phyloP scores from a whole-genome alignment of 2,113 vertebrate genomes.

The Cynoglossus semilaevis region DNA sequence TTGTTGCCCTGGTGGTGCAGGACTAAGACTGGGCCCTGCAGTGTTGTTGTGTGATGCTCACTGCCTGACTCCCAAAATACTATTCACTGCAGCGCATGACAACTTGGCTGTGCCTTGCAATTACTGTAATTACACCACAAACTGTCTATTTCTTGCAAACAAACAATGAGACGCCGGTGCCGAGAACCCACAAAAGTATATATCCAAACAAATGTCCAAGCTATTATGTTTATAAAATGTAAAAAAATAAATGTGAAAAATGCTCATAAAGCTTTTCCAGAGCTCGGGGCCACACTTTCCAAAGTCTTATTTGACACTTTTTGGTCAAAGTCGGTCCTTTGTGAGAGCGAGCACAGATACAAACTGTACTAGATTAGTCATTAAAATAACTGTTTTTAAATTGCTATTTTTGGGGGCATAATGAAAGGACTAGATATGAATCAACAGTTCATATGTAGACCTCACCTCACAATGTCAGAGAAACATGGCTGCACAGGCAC shows the following conservation, averaged over 20 bases:
- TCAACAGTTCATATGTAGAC: too few relatives aligned
- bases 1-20: conserved; percentile 32
- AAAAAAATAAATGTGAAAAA: neutral
- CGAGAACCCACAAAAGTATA: neutral
- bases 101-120: conserved; percentile 16
- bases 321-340: neutral
- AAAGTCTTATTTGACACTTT: neutral
- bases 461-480: too few relatives aligned
- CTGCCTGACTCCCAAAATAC: conserved; percentile 25
- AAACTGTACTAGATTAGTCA: too few relatives aligned
- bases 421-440: too few relatives aligned
- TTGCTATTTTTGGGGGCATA: too few relatives aligned
- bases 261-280: neutral
- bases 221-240: neutral
- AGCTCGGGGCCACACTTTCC: too few relatives aligned
- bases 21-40: conserved; percentile 17
- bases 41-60: conserved; percentile 9
- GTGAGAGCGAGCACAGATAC: too few relatives aligned
- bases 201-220: neutral
- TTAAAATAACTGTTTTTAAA: too few relatives aligned
- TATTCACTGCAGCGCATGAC: neutral
- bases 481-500: too few relatives aligned
- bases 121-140: conserved; percentile 40
- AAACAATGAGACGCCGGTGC: neutral
- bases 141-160: conserved; percentile 20